These are phyloP conservation scores for Fratercula arctica DNA, from an alignment of 2,797 vertebrate species.

Conservation along the genomic window DNA sequence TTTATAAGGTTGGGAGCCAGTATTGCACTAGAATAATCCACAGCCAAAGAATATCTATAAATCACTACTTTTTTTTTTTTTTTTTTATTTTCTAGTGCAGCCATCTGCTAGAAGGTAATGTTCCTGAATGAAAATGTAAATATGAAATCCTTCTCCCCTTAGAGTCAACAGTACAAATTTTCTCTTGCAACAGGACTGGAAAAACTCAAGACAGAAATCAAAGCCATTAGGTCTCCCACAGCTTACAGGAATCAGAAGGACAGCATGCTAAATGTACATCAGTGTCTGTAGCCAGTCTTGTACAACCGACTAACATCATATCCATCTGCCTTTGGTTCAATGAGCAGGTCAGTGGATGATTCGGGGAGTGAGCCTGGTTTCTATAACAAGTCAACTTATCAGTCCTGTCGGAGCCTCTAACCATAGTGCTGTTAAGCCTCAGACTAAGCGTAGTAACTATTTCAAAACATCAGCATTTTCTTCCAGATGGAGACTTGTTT, in stretches of 20 bases:
- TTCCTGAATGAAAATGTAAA: not conserved
- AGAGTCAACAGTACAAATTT: not conserved
- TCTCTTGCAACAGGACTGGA: not conserved
- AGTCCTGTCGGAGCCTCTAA: not conserved
- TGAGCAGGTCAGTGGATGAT: not conserved
- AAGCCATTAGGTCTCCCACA: not conserved
- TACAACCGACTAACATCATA: not conserved
- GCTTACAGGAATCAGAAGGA: not conserved
- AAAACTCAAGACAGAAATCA: not conserved
- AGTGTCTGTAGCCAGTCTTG: not conserved
- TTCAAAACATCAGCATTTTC: not conserved
- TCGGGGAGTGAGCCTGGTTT: not conserved
- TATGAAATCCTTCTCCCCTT: not conserved
- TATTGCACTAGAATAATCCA: not conserved
- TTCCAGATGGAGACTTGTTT: not conserved
- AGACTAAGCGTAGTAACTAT: not conserved
- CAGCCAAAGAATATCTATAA: not conserved
- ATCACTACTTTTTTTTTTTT: not conserved
- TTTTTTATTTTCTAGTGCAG: not conserved
- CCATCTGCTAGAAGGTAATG: not conserved
- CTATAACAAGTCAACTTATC: not conserved
- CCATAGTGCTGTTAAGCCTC: not conserved
- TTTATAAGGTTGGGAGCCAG: not conserved
- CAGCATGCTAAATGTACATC: rapidly evolving
- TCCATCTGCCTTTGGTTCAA: not conserved